Evolutionary conservation across 2,113 vertebrate genomes (phyloP), one percentile per base, ranked within the genome.

Genomic region (Athene noctua): DNA sequence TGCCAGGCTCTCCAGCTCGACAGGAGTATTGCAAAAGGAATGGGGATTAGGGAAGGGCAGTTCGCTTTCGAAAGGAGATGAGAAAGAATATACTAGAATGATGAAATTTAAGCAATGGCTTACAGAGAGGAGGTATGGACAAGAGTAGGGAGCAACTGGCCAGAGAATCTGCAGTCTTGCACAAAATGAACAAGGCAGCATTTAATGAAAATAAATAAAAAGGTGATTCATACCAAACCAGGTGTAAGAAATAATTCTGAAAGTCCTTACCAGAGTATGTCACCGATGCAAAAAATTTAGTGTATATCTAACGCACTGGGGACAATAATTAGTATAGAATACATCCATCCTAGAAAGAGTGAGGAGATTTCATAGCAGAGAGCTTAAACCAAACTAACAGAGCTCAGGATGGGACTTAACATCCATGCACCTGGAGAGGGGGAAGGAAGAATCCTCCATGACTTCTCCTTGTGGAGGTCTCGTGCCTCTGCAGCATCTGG

Each of bases 231-330:
- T 15, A 44, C 6, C 26, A 19, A 72, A 44, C 23, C 16, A 15
- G 30, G 14, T 11, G 7, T 11, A 65, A 78, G 38, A 78, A 93
- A 36, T 16, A 54, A 4, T 61, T 42, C 0, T 40, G 17, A 17
- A 61, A 67, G 29, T 42, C 52, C 30, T 40, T 27, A 22, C 15
- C 57, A 52, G 13, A 27, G 27, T 15, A 16, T 4, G 12, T 51
- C 44, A 47, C 19, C 3, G 38, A 59, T 8, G 3, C 4, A 15
- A 72, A 49, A 62, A 29, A 61, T 25, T 15, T 34, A 57, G 13
- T 5, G 27, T 11, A 7, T 26, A 14, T 23, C 44, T 34, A 55
- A 71, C 0, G 2, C 57, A 25, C 3, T 22, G 4, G 3, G 27
- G 42, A 46, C 40, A 74, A 54, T 38, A 71, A 78, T 25, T 47